These are phyloP conservation scores for Tychaedon coryphoeus DNA, from an alignment of 2,113 vertebrate genomes.

Conservation along the genomic window DNA sequence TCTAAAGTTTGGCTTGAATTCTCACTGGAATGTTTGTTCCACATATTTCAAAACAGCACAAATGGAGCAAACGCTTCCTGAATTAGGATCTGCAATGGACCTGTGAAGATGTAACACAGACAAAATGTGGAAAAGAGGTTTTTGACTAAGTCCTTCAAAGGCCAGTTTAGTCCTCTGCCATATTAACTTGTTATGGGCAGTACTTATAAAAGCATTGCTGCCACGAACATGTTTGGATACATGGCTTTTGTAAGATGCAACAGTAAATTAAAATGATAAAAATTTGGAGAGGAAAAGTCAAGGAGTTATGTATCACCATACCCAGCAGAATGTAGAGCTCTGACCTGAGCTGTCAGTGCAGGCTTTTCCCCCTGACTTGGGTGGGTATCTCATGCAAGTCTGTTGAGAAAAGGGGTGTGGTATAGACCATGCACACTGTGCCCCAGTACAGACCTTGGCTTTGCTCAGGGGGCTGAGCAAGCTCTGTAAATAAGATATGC, in stretches of 20 bases:
- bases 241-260: not conserved
- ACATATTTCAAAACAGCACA: not conserved
- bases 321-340: not conserved
- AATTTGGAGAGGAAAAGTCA: not conserved
- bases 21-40: not conserved
- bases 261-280: not conserved
- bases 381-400: not conserved
- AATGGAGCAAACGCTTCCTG: not conserved
- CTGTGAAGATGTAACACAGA: not conserved
- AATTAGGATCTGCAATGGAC: not conserved
- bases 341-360: not conserved
- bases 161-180: not conserved
- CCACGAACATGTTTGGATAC: not conserved
- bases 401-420: not conserved
- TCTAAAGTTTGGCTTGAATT: not conserved
- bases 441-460: not conserved
- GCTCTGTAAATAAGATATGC: not conserved
- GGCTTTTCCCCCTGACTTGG: accelerated
- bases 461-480: not conserved
- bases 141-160: not conserved
- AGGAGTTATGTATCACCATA: not conserved
- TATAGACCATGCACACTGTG: not conserved
- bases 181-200: not conserved
- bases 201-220: not conserved
- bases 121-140: not conserved